phyloP scores from a whole-genome alignment of 2,113 vertebrate species.

The Scopus umbretta region DNA sequence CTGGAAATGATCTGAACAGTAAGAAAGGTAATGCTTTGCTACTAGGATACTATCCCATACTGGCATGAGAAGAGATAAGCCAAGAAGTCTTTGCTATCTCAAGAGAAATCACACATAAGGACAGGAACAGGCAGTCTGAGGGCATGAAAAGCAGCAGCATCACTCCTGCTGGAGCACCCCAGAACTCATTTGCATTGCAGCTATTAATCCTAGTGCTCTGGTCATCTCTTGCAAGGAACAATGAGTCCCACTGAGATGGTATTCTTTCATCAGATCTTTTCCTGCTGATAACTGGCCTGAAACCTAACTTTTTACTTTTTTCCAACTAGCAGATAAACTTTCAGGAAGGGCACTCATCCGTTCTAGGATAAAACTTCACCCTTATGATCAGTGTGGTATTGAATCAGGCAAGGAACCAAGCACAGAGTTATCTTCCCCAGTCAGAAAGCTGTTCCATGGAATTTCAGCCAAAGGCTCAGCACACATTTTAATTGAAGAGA shows the following conservation, averaged over 20 bases:
- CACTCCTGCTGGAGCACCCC: not conserved
- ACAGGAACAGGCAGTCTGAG: not conserved
- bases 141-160: not conserved
- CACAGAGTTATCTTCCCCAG: not conserved
- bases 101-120: not conserved
- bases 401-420: constrained; percentile 25
- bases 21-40: not conserved
- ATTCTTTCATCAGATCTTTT: not conserved
- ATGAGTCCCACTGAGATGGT: not conserved
- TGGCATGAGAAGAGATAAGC: not conserved
- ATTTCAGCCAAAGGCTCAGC: constrained; percentile 29
- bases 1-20: not conserved
- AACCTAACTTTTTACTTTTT: not conserved
- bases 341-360: not conserved
- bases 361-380: not conserved
- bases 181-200: not conserved
- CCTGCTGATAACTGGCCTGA: not conserved
- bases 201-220: not conserved
- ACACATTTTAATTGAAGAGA: not conserved
- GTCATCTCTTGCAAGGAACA: not conserved
- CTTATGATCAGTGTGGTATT: not conserved
- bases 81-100: not conserved
- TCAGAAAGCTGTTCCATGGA: not conserved
- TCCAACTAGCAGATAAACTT: constrained; percentile 13
- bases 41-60: not conserved